These are phyloP conservation scores for Antheraea mylitta DNA, from an alignment of 1,140 invertebrate genomes.

Conservation along the genomic window DNA sequence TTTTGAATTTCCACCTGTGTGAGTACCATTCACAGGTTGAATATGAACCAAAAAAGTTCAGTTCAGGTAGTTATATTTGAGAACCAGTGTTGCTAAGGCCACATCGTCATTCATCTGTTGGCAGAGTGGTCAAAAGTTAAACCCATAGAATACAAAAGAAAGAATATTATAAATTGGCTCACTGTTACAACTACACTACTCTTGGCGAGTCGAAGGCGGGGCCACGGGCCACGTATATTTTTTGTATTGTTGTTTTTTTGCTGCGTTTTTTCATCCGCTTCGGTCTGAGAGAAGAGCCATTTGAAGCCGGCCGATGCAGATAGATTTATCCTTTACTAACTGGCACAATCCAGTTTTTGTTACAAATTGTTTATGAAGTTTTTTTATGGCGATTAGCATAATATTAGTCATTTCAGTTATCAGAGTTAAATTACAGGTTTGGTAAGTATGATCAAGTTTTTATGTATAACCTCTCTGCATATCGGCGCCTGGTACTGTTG, in stretches of 20 bases:
- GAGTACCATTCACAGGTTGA: too few species aligned
- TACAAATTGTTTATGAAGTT: constrained; percentile 2
- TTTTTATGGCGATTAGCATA: constrained; percentile 9
- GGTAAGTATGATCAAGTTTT: neutral
- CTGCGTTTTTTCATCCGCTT: constrained; percentile 19
- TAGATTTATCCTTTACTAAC: constrained; percentile 20
- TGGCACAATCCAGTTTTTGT: constrained; percentile 10
- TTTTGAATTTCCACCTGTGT: too few species aligned
- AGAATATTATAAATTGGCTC: neutral
- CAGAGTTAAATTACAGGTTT: neutral
- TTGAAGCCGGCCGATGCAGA: constrained; percentile 20
- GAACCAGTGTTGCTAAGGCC: too few species aligned
- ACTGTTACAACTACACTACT: neutral
- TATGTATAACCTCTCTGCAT: too few species aligned
- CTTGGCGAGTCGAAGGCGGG: constrained; percentile 7
- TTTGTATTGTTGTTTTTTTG: constrained; percentile 23
- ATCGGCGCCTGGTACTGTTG: too few species aligned
- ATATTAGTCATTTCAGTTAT: constrained; percentile 8
- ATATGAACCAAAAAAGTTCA: too few species aligned
- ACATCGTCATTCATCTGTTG: too few species aligned
- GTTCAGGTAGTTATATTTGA: too few species aligned
- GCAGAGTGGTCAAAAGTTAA: too few species aligned
- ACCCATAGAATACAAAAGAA: too few species aligned
- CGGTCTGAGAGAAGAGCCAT: constrained; percentile 17
- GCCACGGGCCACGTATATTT: constrained; percentile 9